Conservation (phyloP, 2,113 vertebrate species). For the Columba livia region DNA sequence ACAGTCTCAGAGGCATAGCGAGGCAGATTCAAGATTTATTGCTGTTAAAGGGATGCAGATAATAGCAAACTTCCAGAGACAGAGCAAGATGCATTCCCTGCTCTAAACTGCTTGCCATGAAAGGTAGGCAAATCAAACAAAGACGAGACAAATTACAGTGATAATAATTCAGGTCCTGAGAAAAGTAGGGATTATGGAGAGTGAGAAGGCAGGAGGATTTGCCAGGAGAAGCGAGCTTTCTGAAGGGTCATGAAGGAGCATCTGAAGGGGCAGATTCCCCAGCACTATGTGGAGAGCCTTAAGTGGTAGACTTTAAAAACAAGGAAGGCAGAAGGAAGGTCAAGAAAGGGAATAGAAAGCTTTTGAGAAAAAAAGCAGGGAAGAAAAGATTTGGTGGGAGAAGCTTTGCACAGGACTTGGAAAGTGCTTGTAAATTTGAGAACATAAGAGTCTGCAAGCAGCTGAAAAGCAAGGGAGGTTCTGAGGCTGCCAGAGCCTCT, state of each 20-base stretch:
- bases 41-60: not conserved
- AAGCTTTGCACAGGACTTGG: not conserved
- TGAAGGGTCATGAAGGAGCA: not conserved
- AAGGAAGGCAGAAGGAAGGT: not conserved
- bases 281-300: fast-evolving
- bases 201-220: not conserved
- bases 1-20: not conserved
- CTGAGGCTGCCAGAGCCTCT: not conserved
- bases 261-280: not conserved
- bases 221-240: not conserved
- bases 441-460: not conserved
- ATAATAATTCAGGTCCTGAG: slow-evolving; percentile 3
- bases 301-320: not conserved
- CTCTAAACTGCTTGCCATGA: not conserved
- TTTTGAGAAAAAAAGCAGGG: not conserved
- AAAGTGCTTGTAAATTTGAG: not conserved
- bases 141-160: slow-evolving; percentile 10
- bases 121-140: slow-evolving; percentile 7
- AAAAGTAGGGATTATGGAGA: not conserved
- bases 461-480: not conserved
- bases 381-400: not conserved
- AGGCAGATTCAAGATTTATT: not conserved
- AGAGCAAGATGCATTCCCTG: not conserved
- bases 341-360: not conserved
- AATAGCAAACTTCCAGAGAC: not conserved